Percentiles rank a stretch among this genome's conserved stretches.
These are phyloP conservation scores for Platerodrilus igneus DNA, from an alignment of 2,888 invertebrate species.

Conservation along the genomic window DNA sequence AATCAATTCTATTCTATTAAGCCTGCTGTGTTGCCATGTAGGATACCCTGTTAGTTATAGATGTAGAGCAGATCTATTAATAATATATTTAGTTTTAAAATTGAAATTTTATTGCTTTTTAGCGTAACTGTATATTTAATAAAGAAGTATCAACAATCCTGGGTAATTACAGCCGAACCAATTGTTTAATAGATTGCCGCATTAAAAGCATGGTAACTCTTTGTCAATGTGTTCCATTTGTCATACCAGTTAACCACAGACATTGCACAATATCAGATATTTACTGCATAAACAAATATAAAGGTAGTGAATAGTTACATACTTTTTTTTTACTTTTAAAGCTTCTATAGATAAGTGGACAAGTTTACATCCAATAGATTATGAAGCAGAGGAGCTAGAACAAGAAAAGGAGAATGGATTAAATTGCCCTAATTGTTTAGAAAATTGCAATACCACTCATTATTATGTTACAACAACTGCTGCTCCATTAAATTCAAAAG, in stretches of 20 bases:
- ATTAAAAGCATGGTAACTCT: constrained; percentile 10
- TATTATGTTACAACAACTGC: constrained; percentile 2
- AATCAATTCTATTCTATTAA: too few species aligned
- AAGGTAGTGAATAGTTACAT: constrained; percentile 5
- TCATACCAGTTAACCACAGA: too few species aligned
- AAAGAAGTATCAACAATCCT: constrained; percentile 6
- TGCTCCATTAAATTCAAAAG: constrained; percentile 1
- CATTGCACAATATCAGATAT: constrained; percentile 10
- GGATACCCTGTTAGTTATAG: too few species aligned
- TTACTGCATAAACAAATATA: constrained; percentile 12
- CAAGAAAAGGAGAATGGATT: constrained; percentile 12
- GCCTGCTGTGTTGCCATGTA: too few species aligned
- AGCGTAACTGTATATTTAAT: constrained; percentile 11
- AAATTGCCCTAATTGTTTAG: constrained; percentile 6
- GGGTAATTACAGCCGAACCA: constrained; percentile 15
- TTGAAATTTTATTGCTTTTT: too few species aligned
- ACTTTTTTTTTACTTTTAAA: background rate
- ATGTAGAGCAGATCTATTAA: too few species aligned
- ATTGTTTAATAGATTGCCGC: constrained; percentile 16
- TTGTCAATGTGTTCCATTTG: constrained; percentile 13
- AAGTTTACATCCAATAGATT: constrained; percentile 4
- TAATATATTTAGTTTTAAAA: too few species aligned
- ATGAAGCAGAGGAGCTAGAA: constrained; percentile 7
- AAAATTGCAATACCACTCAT: constrained; percentile 1
- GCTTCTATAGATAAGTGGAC: constrained; percentile 15